Conservation (phyloP, 2,797 vertebrate species). For the Selene dorsalis region DNA sequence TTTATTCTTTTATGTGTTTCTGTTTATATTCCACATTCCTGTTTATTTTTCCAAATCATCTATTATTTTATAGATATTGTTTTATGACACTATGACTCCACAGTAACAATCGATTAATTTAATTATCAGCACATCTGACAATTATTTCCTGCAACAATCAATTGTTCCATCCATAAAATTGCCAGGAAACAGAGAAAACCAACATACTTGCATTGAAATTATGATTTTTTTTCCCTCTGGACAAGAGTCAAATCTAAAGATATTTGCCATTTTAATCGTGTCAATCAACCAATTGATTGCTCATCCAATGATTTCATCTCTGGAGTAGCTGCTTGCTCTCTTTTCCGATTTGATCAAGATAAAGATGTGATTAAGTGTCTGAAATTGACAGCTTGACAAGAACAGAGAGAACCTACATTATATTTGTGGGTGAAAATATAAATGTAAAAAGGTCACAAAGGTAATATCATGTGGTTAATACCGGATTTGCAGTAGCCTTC, state of each 20-base stretch:
- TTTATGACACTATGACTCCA: too few species aligned
- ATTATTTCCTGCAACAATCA: neutral
- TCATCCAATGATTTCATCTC: neutral
- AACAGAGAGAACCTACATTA: too few species aligned
- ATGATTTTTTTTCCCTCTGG: neutral
- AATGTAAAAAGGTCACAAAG: too few species aligned
- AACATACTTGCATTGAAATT: neutral
- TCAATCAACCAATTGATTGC: neutral
- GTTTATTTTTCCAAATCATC: too few species aligned
- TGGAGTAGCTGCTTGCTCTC: neutral
- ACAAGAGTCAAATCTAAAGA: neutral
- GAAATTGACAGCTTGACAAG: too few species aligned
- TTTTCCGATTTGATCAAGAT: too few species aligned
- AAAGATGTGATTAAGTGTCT: too few species aligned
- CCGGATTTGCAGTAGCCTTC: neutral
- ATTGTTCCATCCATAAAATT: neutral
- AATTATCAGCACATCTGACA: neutral
- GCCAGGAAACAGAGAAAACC: neutral
- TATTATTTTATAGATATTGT: too few species aligned
- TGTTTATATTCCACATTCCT: too few species aligned
- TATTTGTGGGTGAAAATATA: too few species aligned
- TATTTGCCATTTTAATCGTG: neutral
- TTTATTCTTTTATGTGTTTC: too few species aligned
- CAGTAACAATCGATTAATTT: neutral
- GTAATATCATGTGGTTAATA: too few species aligned